Base-by-base conservation (phyloP, 2,797 vertebrate species). In the Prunella strophiata region DNA sequence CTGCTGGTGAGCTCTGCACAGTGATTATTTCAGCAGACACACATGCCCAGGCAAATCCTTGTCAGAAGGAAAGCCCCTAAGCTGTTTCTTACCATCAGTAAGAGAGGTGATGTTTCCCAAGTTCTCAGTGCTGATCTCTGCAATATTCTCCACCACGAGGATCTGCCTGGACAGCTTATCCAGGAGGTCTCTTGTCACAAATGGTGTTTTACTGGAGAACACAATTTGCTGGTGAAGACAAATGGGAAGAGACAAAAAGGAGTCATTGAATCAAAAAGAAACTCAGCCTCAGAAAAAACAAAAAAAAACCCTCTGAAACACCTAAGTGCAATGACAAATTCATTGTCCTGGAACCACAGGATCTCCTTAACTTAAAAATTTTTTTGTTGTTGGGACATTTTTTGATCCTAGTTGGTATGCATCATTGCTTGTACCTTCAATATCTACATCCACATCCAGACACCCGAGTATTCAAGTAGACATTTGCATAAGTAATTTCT, bases 141-240 rank as follows among this genome's bases (percentile, higher is more conserved):
- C 98, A 0, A 99, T 98, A 36, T 98, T 98, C 96, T 99, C 98
- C 79, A 99, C 88, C 94, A 99, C 98, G 4, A 97, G 96, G 15
- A 98, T 98, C 97, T 99, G 99, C 79, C 96, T 95, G 1, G 98
- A 98, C 40, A 99, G 97, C 95, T 99, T 99, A 95, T 98, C 98
- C 82, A 99, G 97, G 63, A 99, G 97, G 74, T 97, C 97, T 92
- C 97, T 98, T 19, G 98, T 97, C 91, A 98, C 98, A 63, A 99
- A 98, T 1, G 96, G 96, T 23, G 98, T 98, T 94, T 98, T 97
- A 81, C 98, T 98, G 22, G 97, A 98, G 95, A 98, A 98, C 91
- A 99, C 96, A 67, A 99, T 96, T 99, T 99, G 98, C 96, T 97
- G 94, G 72, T 88, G 57, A 95, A 90, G 86, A 59, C 42, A 93